Conservation (phyloP, 1,140 invertebrate genomes). For the Brachionus manjavacas region DNA sequence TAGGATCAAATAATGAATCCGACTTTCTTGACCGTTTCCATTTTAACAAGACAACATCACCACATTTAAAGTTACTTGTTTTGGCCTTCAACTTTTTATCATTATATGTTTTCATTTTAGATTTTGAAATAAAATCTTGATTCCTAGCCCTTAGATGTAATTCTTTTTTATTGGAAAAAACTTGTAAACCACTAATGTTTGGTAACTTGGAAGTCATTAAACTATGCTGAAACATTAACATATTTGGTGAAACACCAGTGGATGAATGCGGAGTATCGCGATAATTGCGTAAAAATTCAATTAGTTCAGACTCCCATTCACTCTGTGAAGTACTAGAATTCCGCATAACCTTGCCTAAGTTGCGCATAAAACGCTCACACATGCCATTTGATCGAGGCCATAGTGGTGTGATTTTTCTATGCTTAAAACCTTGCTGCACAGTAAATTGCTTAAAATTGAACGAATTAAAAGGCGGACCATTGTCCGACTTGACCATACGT, state of each 20-base stretch:
- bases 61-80: background rate
- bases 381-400: conserved; percentile 43
- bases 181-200: background rate
- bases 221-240: conserved; percentile 3
- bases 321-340: background rate
- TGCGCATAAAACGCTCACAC: conserved; percentile 42
- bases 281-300: background rate
- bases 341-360: background rate
- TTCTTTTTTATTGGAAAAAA: background rate
- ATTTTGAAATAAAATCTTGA: background rate
- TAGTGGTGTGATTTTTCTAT: conserved; percentile 44
- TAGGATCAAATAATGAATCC: background rate
- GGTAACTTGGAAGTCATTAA: conserved; percentile 2
- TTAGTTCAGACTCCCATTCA: background rate
- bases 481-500: conserved; percentile 43
- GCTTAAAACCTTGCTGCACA: conserved; percentile 41
- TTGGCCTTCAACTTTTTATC: background rate
- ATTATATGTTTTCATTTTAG: background rate
- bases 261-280: background rate
- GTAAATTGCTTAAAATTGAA: conserved; percentile 41
- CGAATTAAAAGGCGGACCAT: conserved; percentile 44
- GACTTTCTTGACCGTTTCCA: background rate
- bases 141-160: background rate
- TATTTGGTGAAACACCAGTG: background rate
- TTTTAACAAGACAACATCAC: background rate